Evolutionary conservation across 2,797 vertebrate genomes (phyloP), one percentile per base, ranked within the genome.

Genomic region (Aeoliscus strigatus): DNA sequence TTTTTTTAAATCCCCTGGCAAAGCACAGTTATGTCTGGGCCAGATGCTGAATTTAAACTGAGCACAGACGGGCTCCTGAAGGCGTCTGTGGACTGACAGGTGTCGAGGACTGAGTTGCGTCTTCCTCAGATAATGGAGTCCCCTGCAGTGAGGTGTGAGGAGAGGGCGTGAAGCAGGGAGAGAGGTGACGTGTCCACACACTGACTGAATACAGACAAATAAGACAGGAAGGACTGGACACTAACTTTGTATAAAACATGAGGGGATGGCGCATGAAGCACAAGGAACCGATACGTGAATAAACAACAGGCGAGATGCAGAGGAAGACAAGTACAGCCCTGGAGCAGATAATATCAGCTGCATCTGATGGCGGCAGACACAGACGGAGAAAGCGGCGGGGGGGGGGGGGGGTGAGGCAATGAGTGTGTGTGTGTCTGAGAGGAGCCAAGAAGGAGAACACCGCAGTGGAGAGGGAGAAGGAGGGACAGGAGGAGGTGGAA

Each of bases 311-410:
- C n/a, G n/a, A 55, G 48, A 50, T 61, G 51, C 39, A 73, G 39
- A 45, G 64, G 37, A 66, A 51, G 47, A 73, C 41, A 43, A 50
- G 51, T 27, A 54, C 17, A 48, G 71, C 57, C 50, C 65, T 66
- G 76, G 66, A 68, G 68, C 67, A 83, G 82, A 86, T 85, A 82
- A 71, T 66, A 86, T 86, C 77, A 51, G 80, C 75, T 60, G 55
- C 50, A 74, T 86, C 74, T 86, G 79, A 86, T 81, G 79, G 80
- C 56, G 70, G 76, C 75, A 86, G 74, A 88, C 83, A 86, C 86
- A 85, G 86, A 86, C 77, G 68, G 81, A 69, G 80, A 65, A 80
- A 79, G 69, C 57, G 28, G 66, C 21, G 21, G 70, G 75, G 73
- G 60, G 54, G 66, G 39, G 54, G 1, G 62, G 11, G 39, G 50